Percentiles rank a stretch among this genome's conserved stretches.
Conservation (phyloP, 2,113 vertebrate species). For the Podarcis muralis region DNA sequence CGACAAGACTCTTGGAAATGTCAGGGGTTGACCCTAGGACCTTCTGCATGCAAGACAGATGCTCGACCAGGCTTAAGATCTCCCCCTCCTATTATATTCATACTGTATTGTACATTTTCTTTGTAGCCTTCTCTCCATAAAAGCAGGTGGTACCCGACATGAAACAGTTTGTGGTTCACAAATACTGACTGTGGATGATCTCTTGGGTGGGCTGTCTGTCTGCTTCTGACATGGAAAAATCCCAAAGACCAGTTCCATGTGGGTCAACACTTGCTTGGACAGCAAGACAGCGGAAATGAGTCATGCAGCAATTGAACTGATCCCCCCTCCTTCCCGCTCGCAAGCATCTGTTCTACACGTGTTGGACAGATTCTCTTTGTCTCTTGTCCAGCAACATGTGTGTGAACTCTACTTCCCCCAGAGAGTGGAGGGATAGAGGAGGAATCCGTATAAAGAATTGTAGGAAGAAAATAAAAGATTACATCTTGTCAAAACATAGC, state of each 20-base stretch:
- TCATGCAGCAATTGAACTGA: conserved; percentile 54
- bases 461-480: conserved; percentile 66
- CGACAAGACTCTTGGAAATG: too few relatives aligned
- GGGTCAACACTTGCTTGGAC: conserved; percentile 40
- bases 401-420: conserved; percentile 56
- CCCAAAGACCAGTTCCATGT: conserved; percentile 40
- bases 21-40: too few relatives aligned
- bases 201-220: conserved; percentile 38
- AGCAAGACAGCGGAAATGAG: conserved; percentile 61
- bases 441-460: conserved; percentile 66
- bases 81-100: not conserved
- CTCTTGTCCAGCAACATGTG: conserved; percentile 59
- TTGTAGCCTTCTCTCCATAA: not conserved
- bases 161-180: conserved; percentile 25
- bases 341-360: conserved; percentile 74
- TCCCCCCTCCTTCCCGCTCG: conserved; percentile 45
- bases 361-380: conserved; percentile 66
- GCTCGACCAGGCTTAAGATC: not conserved
- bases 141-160: conserved; percentile 32
- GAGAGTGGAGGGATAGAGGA: conserved; percentile 59
- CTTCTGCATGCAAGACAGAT: too few relatives aligned
- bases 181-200: conserved; percentile 34
- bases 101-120: not conserved
- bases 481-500: conserved; percentile 63
- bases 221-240: conserved; percentile 34